Conservation (phyloP, 2,797 vertebrate species). For the Melanogrammus aeglefinus region DNA sequence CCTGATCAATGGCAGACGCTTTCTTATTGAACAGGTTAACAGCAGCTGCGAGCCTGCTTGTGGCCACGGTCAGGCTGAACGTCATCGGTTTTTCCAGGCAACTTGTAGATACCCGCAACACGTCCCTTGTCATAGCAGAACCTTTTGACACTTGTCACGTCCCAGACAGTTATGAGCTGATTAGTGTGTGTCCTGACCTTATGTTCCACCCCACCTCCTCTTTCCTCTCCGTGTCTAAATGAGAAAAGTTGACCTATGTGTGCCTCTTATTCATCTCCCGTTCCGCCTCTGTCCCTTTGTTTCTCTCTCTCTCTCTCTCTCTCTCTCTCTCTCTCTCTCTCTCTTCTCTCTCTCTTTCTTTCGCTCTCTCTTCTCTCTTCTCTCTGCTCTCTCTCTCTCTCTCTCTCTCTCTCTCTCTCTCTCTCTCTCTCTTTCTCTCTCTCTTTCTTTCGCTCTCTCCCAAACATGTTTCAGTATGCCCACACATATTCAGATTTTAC, state of each 20-base stretch:
- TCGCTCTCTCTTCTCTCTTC: background rate
- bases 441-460: constrained; percentile 3
- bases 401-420: background rate
- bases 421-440: constrained; percentile 7
- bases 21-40: constrained; percentile 14
- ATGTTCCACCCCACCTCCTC: background rate
- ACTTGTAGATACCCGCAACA: constrained; percentile 22
- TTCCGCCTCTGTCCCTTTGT: constrained; percentile 17
- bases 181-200: constrained; percentile 48
- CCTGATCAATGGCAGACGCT: background rate
- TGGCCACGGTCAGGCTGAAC: constrained; percentile 5
- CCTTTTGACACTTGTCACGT: constrained; percentile 33
- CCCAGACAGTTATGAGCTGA: constrained; percentile 38
- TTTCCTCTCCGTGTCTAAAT: constrained; percentile 18
- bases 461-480: background rate
- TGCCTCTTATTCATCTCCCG: constrained; percentile 9
- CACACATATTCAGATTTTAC: background rate
- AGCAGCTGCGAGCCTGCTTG: constrained; percentile 21
- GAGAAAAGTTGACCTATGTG: constrained; percentile 24
- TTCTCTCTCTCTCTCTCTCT: constrained; percentile 3
- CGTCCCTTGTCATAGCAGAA: constrained; percentile 28
- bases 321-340: background rate
- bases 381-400: background rate
- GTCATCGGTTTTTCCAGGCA: background rate
- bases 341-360: constrained; percentile 5